Percentiles rank a stretch among this genome's conserved stretches.
Conservation (phyloP, 2,113 vertebrate species). For the Arvicanthis niloticus region DNA sequence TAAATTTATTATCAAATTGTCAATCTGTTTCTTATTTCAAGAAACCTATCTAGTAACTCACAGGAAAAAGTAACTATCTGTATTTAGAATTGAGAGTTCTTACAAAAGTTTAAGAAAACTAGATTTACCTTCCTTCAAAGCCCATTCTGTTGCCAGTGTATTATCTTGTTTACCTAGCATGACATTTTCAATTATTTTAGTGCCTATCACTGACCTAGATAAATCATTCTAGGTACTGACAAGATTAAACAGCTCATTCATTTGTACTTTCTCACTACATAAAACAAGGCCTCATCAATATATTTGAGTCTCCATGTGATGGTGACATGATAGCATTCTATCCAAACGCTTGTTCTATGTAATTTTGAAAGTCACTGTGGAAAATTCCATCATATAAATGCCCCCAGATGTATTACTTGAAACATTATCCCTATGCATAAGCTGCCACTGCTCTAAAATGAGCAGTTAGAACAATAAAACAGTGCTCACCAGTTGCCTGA, state of each 20-base stretch:
- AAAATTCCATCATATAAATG: conserved; percentile 66
- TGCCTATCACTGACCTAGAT: neutral
- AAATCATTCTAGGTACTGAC: neutral
- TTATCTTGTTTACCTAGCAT: neutral
- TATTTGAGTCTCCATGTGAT: neutral
- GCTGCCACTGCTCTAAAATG: conserved; percentile 67
- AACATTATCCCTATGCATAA: conserved; percentile 13
- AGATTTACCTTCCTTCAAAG: neutral
- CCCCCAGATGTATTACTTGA: conserved; percentile 60
- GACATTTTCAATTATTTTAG: neutral
- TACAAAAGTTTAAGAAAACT: neutral
- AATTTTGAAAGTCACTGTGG: conserved; percentile 63
- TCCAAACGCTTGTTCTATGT: conserved; percentile 20
- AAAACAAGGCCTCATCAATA: neutral
- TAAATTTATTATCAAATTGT: neutral
- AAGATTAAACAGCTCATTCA: neutral
- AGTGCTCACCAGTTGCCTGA: conserved; percentile 42
- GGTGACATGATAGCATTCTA: neutral
- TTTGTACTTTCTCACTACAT: conserved; percentile 29
- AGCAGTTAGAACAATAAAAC: conserved; percentile 69
- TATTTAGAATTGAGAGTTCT: rapidly evolving
- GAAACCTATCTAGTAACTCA: neutral
- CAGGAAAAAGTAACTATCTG: neutral
- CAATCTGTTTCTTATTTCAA: neutral
- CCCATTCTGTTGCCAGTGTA: too few species aligned